Evolutionary conservation across 1,140 invertebrate species (phyloP), one percentile per base, ranked within the genome.

Genomic region (Araneus ventricosus): DNA sequence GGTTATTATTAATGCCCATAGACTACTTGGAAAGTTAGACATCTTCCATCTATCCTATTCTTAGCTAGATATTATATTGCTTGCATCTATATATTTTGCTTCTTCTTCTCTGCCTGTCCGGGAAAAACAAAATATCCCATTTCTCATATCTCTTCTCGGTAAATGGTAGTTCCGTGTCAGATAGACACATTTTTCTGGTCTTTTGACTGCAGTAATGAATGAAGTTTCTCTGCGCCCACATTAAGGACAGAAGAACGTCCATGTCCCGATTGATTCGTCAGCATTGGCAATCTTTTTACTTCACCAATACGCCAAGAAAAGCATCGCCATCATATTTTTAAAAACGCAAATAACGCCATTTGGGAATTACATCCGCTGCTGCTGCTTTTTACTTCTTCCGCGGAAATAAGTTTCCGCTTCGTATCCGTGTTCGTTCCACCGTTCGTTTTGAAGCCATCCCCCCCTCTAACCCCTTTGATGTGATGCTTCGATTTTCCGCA

Each of bases 341-440:
- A 75, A 75, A 75, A 75, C 70, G 70, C 70, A 75, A 75, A 75
- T 75, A 75, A 75, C 70, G 30, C 70, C 70, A 75, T 75, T 75
- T 75, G 70, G 70, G 70, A 75, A 75, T 75, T 75, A 37, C 34
- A 3, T 22, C 2, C 70, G 14, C 10, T 67, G 27, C 27, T 67
- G 63, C n/a, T 67, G 20, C 70, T 37, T 75, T 37, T 75, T 37
- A 10, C 3, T 37, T 34, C 30, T 34, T 75, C 34, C 14, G 30
- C 14, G 30, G 30, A 27, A 27, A 67, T 67, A 52, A 67, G 63
- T 67, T 67, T 67, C 63, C 70, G 70, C 30, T 37, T 34, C 30
- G 30, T 37, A 22, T 30, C 67, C 30, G 67, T 34, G 67, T 17
- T 37, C 67, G 30, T 22, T 34, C 27, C 17, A 5, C 10, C 27